phyloP scores from a whole-genome alignment of 2,113 vertebrate genomes.

The Psammodynastes pulverulentus region DNA sequence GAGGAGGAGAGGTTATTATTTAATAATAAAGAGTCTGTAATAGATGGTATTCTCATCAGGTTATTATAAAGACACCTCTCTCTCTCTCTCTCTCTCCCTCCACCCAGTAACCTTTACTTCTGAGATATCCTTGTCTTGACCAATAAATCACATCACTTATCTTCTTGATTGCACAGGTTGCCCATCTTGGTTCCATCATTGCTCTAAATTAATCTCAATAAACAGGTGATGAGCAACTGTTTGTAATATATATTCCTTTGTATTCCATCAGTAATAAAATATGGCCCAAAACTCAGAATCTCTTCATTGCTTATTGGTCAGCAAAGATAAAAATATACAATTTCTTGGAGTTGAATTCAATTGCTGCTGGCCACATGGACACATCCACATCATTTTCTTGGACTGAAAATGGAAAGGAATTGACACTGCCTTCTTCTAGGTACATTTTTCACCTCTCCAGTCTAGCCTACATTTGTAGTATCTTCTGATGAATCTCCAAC shows the following conservation, averaged over 20 bases:
- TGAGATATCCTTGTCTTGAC: neutral
- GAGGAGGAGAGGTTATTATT: neutral
- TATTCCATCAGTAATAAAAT: conserved; percentile 20
- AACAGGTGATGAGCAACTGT: conserved; percentile 6
- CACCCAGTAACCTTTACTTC: neutral
- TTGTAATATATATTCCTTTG: neutral
- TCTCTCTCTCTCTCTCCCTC: neutral
- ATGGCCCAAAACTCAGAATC: neutral
- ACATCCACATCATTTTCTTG: neutral
- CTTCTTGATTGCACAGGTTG: neutral
- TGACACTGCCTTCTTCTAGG: neutral
- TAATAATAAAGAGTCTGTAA: neutral
- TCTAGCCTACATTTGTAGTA: neutral
- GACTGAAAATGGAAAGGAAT: neutral
- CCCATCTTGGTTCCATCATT: neutral
- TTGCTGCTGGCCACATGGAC: neutral
- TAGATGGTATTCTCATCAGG: neutral
- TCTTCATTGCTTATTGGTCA: neutral
- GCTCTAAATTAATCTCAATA: conserved; percentile 1
- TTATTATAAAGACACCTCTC: neutral
- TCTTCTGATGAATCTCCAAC: neutral
- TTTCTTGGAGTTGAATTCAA: neutral
- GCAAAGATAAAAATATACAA: neutral
- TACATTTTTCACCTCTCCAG: neutral
- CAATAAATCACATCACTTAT: rapidly evolving